Evolutionary conservation across 2,888 invertebrate genomes (phyloP).

Genomic region (Galeruca laticollis): DNA sequence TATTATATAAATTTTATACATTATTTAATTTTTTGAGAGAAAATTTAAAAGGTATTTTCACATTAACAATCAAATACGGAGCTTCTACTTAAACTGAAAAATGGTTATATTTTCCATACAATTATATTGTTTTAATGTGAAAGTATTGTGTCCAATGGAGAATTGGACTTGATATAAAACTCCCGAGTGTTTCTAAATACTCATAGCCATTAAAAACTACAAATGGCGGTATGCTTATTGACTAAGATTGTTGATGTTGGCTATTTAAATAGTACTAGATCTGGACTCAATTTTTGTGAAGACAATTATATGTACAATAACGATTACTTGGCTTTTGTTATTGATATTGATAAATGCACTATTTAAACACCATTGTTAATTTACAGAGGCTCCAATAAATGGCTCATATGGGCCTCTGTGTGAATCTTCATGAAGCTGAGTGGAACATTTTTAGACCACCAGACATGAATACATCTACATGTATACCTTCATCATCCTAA

Average conservation of each 20-base stretch:
- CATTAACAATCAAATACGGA: neutral
- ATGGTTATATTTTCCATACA: no score
- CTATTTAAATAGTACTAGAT: neutral
- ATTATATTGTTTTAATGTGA: no score
- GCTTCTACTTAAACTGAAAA: no score
- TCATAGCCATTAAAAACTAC: neutral
- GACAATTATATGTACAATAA: constrained; percentile 20
- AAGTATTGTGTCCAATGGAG: no score
- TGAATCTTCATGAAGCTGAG: constrained; percentile 57
- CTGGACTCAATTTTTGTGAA: constrained; percentile 11
- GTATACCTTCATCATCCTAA: constrained; percentile 45
- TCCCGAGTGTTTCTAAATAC: neutral
- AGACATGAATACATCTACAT: constrained; percentile 53
- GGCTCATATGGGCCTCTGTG: constrained; percentile 56
- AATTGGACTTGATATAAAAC: no score
- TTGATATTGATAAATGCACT: constrained; percentile 49
- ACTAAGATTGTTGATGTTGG: neutral
- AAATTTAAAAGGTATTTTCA: neutral
- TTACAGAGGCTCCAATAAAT: constrained; percentile 66
- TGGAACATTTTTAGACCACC: constrained; percentile 55
- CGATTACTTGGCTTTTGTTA: constrained; percentile 44
- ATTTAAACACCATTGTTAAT: constrained; percentile 68
- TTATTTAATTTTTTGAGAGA: neutral
- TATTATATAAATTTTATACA: neutral
- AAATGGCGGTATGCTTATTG: neutral